phyloP scores from a whole-genome alignment of 2,888 invertebrate species.

The Harmothoe impar region DNA sequence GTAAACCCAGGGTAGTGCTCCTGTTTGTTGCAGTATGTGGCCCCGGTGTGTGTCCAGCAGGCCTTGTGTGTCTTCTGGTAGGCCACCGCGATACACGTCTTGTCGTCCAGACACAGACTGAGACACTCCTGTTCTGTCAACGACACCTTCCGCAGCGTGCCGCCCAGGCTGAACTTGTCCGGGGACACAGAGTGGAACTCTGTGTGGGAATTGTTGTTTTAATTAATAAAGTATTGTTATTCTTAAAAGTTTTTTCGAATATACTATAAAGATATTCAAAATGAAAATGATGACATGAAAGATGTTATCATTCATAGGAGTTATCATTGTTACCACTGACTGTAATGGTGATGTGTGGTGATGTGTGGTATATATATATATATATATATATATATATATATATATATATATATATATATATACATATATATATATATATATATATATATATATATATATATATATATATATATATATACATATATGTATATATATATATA shows the following conservation, averaged over 20 bases:
- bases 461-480: too few species aligned
- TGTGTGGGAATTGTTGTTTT: background rate
- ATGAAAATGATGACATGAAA: background rate
- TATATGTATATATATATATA: too few species aligned
- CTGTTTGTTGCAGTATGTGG: background rate
- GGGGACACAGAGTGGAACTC: background rate
- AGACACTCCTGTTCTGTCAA: slow-evolving; percentile 5
- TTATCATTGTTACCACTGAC: too few species aligned
- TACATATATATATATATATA: too few species aligned
- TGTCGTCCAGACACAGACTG: background rate
- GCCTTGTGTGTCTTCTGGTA: slow-evolving; percentile 43
- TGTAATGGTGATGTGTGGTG: too few species aligned
- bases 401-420: too few species aligned
- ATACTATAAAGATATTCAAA: background rate
- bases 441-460: too few species aligned
- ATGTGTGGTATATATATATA: too few species aligned
- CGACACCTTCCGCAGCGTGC: slow-evolving; percentile 40
- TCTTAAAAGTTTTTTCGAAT: background rate
- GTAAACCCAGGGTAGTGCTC: slow-evolving; percentile 11
- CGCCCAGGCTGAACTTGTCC: background rate
- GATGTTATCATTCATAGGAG: slow-evolving; percentile 24
- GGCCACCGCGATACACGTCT: slow-evolving; percentile 38
- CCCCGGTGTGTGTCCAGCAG: slow-evolving; percentile 52
- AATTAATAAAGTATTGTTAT: background rate
- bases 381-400: too few species aligned